Conservation (phyloP, 2,888 invertebrate species). For the Salticus scenicus region DNA sequence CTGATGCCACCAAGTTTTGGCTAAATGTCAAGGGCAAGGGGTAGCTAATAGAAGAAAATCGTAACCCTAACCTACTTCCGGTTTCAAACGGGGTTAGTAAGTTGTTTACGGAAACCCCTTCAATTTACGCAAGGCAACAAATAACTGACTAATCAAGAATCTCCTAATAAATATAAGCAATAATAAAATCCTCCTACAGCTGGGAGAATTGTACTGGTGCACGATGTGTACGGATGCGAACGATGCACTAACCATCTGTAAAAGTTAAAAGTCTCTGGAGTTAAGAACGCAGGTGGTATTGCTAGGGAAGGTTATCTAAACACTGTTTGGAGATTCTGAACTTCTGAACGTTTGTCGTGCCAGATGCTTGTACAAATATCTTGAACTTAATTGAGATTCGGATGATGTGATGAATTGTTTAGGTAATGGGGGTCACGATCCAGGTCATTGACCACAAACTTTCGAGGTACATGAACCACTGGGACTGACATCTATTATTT, state of each 20-base stretch:
- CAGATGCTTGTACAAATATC: constrained; percentile 12
- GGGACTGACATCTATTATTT: no score
- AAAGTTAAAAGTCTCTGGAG: not conserved
- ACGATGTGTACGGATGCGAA: not conserved
- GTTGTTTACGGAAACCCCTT: constrained; percentile 42
- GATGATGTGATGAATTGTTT: constrained; percentile 1
- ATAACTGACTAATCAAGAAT: not conserved
- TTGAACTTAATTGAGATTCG: constrained; percentile 15
- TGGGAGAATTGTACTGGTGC: not conserved
- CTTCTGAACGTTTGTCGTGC: not conserved
- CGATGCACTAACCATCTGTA: not conserved
- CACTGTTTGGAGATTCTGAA: not conserved
- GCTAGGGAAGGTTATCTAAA: not conserved
- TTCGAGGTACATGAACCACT: not conserved
- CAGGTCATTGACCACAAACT: not conserved
- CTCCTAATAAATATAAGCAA: not conserved
- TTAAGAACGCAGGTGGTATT: not conserved
- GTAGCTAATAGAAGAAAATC: not conserved
- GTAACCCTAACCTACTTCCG: constrained; percentile 32
- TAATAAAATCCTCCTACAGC: constrained; percentile 1
- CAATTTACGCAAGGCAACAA: constrained; percentile 4
- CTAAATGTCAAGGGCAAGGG: constrained; percentile 12
- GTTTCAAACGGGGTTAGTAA: constrained; percentile 55
- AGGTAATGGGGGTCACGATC: not conserved
- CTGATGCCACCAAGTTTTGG: not conserved